These are phyloP conservation scores for Apotomis betuletana DNA, from an alignment of 2,888 invertebrate species.

Conservation along the genomic window DNA sequence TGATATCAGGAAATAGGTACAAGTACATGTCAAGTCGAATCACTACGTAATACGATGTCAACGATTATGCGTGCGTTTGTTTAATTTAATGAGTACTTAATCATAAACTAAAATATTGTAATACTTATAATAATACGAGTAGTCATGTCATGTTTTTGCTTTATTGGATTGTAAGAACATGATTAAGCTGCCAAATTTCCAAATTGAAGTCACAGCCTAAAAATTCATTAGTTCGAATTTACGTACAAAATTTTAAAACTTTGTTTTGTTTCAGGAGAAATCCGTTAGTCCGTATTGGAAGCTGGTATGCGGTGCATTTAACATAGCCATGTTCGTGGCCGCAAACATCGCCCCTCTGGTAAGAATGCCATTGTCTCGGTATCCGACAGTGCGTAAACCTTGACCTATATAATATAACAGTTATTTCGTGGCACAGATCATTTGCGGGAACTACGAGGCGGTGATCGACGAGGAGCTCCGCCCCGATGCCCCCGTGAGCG, in stretches of 20 bases:
- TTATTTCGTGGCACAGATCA: slow-evolving; percentile 56
- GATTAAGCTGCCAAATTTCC: no score
- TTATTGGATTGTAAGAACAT: no score
- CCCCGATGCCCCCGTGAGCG: slow-evolving; percentile 60
- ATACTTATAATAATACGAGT: no score
- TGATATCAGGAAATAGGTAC: slow-evolving; percentile 31
- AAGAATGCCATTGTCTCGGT: slow-evolving; percentile 43
- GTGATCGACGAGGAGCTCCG: slow-evolving; percentile 59
- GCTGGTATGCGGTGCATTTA: slow-evolving; percentile 68
- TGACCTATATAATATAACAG: slow-evolving; percentile 13
- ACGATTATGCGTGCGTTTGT: slow-evolving; percentile 7
- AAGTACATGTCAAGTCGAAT: slow-evolving; percentile 20
- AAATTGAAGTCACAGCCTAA: no score
- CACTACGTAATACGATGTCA: slow-evolving; percentile 20
- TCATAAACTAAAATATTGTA: no score
- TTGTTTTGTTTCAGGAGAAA: slow-evolving; percentile 62
- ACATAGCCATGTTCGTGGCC: slow-evolving; percentile 68
- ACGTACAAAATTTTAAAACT: no score
- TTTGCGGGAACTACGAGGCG: slow-evolving; percentile 70
- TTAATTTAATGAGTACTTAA: no score
- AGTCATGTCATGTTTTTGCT: no score
- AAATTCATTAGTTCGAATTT: no score
- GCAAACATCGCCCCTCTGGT: slow-evolving; percentile 72
- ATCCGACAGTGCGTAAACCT: background rate
- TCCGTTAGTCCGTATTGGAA: slow-evolving; percentile 70